Evolutionary conservation across 1,140 invertebrate species (phyloP).

Genomic region (Pectinophora gossypiella): DNA sequence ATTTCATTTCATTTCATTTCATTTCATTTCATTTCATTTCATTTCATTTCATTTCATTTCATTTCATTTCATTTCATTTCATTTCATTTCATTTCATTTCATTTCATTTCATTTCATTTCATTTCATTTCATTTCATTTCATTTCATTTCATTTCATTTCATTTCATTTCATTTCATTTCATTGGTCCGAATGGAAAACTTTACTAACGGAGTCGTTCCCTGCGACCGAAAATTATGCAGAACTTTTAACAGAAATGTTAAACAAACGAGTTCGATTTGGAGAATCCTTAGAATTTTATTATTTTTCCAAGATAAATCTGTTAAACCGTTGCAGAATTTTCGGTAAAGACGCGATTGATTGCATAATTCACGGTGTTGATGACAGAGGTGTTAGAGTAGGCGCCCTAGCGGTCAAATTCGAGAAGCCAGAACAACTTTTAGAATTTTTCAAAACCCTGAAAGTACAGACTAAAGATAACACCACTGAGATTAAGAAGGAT

Average conservation of each 20-base stretch:
- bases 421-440: conserved; percentile 20
- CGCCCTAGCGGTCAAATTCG: conserved; percentile 23
- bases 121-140: no score
- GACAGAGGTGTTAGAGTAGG: conserved; percentile 21
- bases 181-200: neutral
- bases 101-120: no score
- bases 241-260: conserved; percentile 30
- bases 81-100: no score
- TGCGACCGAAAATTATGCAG: neutral
- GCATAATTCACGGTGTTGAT: conserved; percentile 29
- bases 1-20: no score
- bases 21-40: no score
- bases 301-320: conserved; percentile 34
- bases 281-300: conserved; percentile 33
- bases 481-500: neutral
- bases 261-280: conserved; percentile 15
- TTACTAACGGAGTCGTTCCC: neutral
- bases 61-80: no score
- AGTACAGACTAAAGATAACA: neutral
- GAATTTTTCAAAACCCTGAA: conserved; percentile 27
- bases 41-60: no score
- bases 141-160: no score
- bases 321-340: conserved; percentile 29
- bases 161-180: no score
- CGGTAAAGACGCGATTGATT: conserved; percentile 30